A percentile compares a stretch with the other conserved stretches of the same genome.
Conservation (phyloP, 2,113 vertebrate genomes). For the Ceyx melanurus region DNA sequence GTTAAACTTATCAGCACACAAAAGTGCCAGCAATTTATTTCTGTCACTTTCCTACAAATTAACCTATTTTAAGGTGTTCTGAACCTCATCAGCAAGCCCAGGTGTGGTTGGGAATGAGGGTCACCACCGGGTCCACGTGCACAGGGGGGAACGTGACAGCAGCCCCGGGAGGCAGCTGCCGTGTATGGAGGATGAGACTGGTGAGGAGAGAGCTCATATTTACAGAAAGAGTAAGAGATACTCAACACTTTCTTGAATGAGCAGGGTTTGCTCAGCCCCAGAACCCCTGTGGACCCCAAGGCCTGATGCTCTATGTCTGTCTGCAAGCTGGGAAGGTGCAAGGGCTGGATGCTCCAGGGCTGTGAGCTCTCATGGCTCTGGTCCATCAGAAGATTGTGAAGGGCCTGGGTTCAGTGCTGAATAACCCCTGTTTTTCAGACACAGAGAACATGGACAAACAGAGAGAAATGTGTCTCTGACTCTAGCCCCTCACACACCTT, state of each 20-base stretch:
- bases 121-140: not conserved
- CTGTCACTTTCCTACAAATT: conserved; percentile 51
- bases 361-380: not conserved
- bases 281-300: fast-evolving
- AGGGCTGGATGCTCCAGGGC: not conserved
- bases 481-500: not conserved
- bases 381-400: not conserved
- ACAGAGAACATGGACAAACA: not conserved
- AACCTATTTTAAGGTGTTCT: conserved; percentile 46
- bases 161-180: not conserved
- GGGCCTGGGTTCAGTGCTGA: not conserved
- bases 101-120: conserved; percentile 26
- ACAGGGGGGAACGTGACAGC: not conserved
- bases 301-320: not conserved
- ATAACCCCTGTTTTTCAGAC: not conserved
- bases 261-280: not conserved
- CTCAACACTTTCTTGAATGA: fast-evolving
- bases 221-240: not conserved
- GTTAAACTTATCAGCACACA: conserved; percentile 46
- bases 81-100: conserved; percentile 43
- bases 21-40: conserved; percentile 46
- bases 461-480: not conserved
- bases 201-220: not conserved
- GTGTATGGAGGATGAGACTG: not conserved
- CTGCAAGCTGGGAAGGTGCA: not conserved